Evolutionary conservation across 2,797 vertebrate genomes (phyloP), one percentile per base, ranked within the genome.

Genomic region (Myotis pilosus): DNA sequence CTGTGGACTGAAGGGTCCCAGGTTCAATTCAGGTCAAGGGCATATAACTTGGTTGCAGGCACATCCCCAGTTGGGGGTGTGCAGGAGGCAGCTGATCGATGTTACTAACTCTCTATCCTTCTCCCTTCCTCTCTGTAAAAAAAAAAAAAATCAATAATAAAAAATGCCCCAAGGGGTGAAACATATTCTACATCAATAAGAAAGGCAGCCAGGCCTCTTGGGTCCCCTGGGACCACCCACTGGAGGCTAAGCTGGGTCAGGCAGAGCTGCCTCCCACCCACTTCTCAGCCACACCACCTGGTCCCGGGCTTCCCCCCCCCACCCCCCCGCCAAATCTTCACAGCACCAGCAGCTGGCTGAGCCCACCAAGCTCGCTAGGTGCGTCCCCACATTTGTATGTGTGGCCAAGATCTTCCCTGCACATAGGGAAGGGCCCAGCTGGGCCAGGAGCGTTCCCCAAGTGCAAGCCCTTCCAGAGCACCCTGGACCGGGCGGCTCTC

Each of bases 371-470:
- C 17, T 11, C 3, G 7, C 7, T 8, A 49, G 10, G 38, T 12
- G 5, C 0, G 0, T 12, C 33, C 28, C 0, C 0, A 33, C 0
- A 2, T 41, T 49, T 71, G 44, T 10, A 17, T 44, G 41, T 57
- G 76, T 0, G 22, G 30, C 44, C 41, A 33, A 47, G 69, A 22
- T 33, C 28, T 80, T 57, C 30, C 38, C 30, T 57, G 28, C 4
- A 13, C 19, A 22, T 30, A n/a, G 5, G 0, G 0, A 20, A 1
- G 2, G 5, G n/a, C 16, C 8, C 36, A 44, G 9, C n/a, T 0
- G 1, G 3, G 33, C n/a, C 28, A 64, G 30, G 51, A 55, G 28
- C 3, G 0, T 53, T 30, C 30, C 17, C 36, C 44, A 1, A 36
- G 11, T 28, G 3, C 3, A 7, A 55, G 28, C 66, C 36, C 36